Base-by-base conservation (phyloP, 2,888 invertebrate genomes). In the Heliconius ethilla region DNA sequence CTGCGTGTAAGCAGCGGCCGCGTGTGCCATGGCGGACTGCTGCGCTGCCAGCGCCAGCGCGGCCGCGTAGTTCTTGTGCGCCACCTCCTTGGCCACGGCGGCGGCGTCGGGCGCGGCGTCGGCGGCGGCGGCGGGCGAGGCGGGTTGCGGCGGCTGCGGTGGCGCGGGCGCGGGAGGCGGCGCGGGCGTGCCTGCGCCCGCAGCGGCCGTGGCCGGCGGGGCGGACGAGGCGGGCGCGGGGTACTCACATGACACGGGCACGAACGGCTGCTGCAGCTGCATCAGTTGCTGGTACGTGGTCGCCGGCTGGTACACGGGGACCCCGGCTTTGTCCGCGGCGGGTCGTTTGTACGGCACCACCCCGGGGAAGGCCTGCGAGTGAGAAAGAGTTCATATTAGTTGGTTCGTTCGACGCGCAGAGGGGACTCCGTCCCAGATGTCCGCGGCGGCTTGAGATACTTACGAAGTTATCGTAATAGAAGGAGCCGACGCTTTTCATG, bases 211-310 rank as follows among this genome's bases (percentile, higher is more conserved):
- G 88, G 92, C 90, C 90, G 96, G 95, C 93, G 96, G 96, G 94
- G 95, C 94, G 88, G 95, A 94, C 91, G 96, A 94, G 88, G 96
- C 95, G 94, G 96, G 96, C 95, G 95, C 96, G 95, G 96, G 96
- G 97, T 97, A 98, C 98, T 99, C 98, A 98, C 98, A 98, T 97
- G 98, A 98, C 96, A 98, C 98, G 96, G 98, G 98, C 97, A 98
- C 98, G 96, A 98, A 98, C 94, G 98, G 98, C 96, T 98, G 98
- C 95, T 97, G 96, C 89, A 98, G 96, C 96, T 98, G 98, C 97
- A 98, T 97, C 95, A 98, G 96, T 95, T 98, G 98, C 95, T 98
- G 98, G 95, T 98, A 98, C 90, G 98, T 97, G 89, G 97, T 97
- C 91, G 97, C 97, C 90, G 98, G 98, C 95, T 98, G 98, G 96